Conservation (phyloP, 2,113 vertebrate genomes). For the Odocoileus virginianus region DNA sequence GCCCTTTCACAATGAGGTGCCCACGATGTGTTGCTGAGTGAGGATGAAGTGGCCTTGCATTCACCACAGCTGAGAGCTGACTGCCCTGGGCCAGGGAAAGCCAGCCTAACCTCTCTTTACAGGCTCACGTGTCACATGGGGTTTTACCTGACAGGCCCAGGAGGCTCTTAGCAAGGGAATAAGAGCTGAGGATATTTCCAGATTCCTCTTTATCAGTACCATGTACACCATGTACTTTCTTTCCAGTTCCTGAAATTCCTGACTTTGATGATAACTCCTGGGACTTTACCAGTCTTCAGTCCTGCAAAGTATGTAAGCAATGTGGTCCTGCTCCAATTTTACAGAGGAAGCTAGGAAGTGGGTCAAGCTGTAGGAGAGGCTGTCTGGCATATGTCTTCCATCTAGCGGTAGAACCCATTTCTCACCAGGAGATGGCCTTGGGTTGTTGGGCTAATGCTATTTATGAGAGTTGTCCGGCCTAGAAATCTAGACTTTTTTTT, state of each 20-base stretch:
- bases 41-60: not conserved
- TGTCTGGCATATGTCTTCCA: not conserved
- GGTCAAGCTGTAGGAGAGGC: no score
- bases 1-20: accelerated
- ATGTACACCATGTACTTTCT: not conserved
- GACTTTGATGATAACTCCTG: not conserved
- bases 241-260: not conserved
- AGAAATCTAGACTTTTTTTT: not conserved
- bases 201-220: no score
- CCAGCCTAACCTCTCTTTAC: not conserved
- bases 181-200: not conserved
- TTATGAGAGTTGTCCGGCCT: not conserved
- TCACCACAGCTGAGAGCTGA: not conserved
- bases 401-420: not conserved
- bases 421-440: not conserved
- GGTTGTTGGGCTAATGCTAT: accelerated
- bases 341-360: not conserved
- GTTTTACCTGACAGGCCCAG: not conserved
- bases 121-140: accelerated
- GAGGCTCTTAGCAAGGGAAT: not conserved
- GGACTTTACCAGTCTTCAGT: not conserved
- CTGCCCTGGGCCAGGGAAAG: not conserved
- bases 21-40: accelerated
- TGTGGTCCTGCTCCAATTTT: not conserved
- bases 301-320: not conserved